Base-by-base conservation (phyloP, 2,888 invertebrate genomes). In the Hyposoter didymator region DNA sequence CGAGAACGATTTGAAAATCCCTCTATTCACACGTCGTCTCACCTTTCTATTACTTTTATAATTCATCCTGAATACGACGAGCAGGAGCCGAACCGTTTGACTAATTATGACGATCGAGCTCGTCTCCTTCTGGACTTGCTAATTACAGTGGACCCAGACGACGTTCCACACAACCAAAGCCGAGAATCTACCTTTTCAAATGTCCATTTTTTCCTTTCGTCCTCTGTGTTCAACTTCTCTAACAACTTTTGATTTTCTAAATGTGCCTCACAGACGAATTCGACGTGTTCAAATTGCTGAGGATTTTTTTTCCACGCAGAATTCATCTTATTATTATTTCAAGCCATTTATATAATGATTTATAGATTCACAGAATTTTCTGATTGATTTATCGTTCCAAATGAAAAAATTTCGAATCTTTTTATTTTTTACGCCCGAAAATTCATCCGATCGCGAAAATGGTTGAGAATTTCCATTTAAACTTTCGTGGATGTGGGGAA, bases 11-110 rank as follows among this genome's bases (percentile, higher is more conserved):
- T 62, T 80, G 67, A 66, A 62, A 49, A 45, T 64, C 43, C 32
- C 14, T 52, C 67, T 74, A 78, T 80, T 83, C 80, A 73, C 45
- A 73, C 49, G 47, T 85, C 59, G 19, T 64, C 62, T 69, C 74
- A 55, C 80, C 80, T 85, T 85, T 85, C 85, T 83, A 83, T 81
- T 74, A 69, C 76, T 59, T 62, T 62, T 78, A 76, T 80, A 67
- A 67, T 73, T 55, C 49, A 66, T 66, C 52, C 39, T 66, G 39
- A 10, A 49, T 39, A 39, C 47, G 35, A 49, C 14, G 14, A 59
- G 28, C 59, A 59, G 59, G 45, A 52, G 39, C 47, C 14, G 14
- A 52, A 49, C 52, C 43, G 59, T 83, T 76, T 80, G 80, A 85
- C 82, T 83, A 80, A 83, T 83, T 80, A 70, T 35, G 43, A 59